Percentiles rank a stretch among this genome's conserved stretches.
Evolutionary conservation across 2,888 invertebrate genomes (phyloP).

Genomic region (Drosophila longiperda): DNA sequence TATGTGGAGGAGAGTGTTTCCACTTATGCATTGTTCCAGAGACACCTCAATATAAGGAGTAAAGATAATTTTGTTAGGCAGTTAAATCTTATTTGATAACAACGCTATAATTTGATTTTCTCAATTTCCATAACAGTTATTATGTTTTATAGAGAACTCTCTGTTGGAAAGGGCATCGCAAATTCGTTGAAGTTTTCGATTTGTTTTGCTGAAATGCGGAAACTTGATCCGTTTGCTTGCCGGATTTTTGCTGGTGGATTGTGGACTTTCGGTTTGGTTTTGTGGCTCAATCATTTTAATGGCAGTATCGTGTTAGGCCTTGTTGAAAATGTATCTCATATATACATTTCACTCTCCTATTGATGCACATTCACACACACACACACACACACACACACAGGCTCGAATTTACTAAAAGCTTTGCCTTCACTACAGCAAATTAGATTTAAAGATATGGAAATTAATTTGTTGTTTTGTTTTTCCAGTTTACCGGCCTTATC

Average conservation of each 20-base stretch:
- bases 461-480: slow-evolving; percentile 7
- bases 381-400: not conserved
- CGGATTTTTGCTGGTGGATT: slow-evolving; percentile 50
- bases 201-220: slow-evolving; percentile 34
- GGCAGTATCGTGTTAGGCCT: slow-evolving; percentile 70
- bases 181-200: not conserved
- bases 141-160: not conserved
- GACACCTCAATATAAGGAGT: not conserved
- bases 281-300: slow-evolving; percentile 75
- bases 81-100: not conserved
- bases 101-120: too few relatives aligned
- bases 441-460: slow-evolving; percentile 27
- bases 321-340: slow-evolving; percentile 47
- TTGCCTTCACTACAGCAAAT: slow-evolving; percentile 16
- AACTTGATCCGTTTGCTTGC: slow-evolving; percentile 75
- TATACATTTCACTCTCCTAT: slow-evolving; percentile 17
- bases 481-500: slow-evolving; percentile 10
- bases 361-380: slow-evolving; percentile 3
- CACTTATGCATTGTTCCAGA: not conserved
- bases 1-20: not conserved
- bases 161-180: slow-evolving; percentile 22
- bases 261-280: slow-evolving; percentile 67
- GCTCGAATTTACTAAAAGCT: slow-evolving; percentile 18
- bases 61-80: not conserved
- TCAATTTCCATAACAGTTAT: not conserved